Percentiles rank a stretch among this genome's conserved stretches.
phyloP scores from a whole-genome alignment of 2,888 invertebrate genomes.

The Leptinotarsa juncta region DNA sequence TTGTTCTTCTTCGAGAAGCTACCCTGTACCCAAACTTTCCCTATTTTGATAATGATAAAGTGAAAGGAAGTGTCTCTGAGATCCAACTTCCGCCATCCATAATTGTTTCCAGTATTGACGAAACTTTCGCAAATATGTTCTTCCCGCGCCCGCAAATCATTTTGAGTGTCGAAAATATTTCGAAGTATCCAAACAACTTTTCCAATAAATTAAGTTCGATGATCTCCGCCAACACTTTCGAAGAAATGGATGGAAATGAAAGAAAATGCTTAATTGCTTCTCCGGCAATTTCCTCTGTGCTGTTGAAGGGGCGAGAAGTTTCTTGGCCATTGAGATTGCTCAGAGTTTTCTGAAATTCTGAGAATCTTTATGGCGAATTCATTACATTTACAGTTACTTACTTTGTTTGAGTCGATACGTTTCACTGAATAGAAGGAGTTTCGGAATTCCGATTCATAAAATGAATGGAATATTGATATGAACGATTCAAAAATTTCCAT shows the following conservation, averaged over 20 bases:
- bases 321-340: neutral
- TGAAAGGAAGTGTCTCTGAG: neutral
- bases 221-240: neutral
- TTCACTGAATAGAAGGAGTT: too few relatives aligned
- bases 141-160: neutral
- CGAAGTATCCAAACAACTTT: constrained; percentile 8
- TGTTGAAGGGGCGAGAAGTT: neutral
- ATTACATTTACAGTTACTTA: too few relatives aligned
- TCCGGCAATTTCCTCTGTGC: neutral
- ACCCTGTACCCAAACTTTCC: neutral
- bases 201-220: constrained; percentile 19
- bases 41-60: too few relatives aligned
- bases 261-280: constrained; percentile 14
- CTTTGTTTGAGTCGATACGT: too few relatives aligned
- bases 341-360: neutral
- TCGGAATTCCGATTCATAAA: too few relatives aligned
- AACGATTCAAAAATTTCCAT: too few relatives aligned
- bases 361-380: too few relatives aligned
- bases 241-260: constrained; percentile 5
- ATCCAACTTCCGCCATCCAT: neutral
- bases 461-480: too few relatives aligned
- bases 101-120: neutral
- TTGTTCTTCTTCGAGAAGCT: too few relatives aligned
- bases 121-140: neutral
- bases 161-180: neutral